Percentiles rank a stretch among this genome's conserved stretches.
These are phyloP conservation scores for Corythoichthys haematopterus DNA, from an alignment of 2,113 vertebrate species.

Conservation along the genomic window DNA sequence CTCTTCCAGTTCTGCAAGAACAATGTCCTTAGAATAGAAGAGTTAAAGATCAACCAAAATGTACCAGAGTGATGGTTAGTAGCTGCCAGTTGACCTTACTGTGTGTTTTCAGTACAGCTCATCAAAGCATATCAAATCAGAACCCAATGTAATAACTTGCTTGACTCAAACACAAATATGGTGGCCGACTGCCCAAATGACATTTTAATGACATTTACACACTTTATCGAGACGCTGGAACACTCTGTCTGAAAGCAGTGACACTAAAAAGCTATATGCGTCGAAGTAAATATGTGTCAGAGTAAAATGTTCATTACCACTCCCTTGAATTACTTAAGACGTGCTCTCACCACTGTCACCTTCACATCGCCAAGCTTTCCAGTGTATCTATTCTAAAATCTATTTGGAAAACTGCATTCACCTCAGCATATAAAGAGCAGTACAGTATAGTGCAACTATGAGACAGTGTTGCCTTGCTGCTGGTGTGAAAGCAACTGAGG, in stretches of 20 bases:
- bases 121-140: no score
- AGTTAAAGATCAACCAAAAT: no score
- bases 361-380: no score
- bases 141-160: no score
- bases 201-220: slow-evolving; percentile 20
- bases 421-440: neutral
- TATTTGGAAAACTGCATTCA: neutral
- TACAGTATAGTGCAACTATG: neutral
- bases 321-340: slow-evolving; percentile 4
- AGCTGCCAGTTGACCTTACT: no score
- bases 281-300: slow-evolving; percentile 10
- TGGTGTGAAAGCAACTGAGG: neutral
- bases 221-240: slow-evolving; percentile 30
- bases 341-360: neutral
- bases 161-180: no score
- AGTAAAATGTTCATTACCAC: slow-evolving; percentile 24
- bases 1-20: no score
- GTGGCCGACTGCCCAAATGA: slow-evolving; percentile 20
- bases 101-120: no score
- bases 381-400: no score
- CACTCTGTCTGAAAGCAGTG: slow-evolving; percentile 31
- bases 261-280: slow-evolving; percentile 17
- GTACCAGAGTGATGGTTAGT: no score
- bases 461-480: no score
- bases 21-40: no score